Evolutionary conservation across 2,888 invertebrate genomes (phyloP), one percentile per base, ranked within the genome.

Genomic region (Omphaloscelis lunosa): DNA sequence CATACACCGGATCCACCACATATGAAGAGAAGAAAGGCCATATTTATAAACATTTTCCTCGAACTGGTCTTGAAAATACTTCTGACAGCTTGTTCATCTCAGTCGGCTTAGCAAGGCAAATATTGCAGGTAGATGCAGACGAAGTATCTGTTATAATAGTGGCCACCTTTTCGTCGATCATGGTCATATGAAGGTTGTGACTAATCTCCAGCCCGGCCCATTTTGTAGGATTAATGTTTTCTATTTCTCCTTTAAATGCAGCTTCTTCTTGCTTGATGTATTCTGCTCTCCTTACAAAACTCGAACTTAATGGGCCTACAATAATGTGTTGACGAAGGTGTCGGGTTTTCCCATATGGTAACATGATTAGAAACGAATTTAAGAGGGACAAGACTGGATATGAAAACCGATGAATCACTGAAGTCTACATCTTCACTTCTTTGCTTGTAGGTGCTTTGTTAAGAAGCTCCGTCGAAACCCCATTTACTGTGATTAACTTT

Each of bases 131-230:
- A n/a, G n/a, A n/a, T n/a, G n/a, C n/a, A n/a, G n/a, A n/a, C n/a
- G n/a, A 58, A 61, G 34, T 34, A 34, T 61, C 61, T 6, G 61
- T 34, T 61, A 61, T 61, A 98, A 63, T 41, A 41, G 63, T 63
- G 63, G 34, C 61, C 23, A 61, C 34, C 99, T 27, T 70, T 29
- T 56, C 69, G 61, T 23, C 51, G 48, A 45, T 27, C 66, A 56
- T 29, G 53, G 53, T 45, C 53, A 56, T 53, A 66, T 61, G 51
- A 23, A 51, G 41, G 12, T 59, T 45, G 45, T 71, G 71, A 71
- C 51, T 62, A 71, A 71, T 62, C 61, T 71, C 62, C 23, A 62
- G 61, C 51, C 61, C 61, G 8, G 61, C 45, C 34, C 63, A 61
- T 34, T 63, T 63, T 72, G 68, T 68, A 68, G 68, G 15, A 56